These are phyloP conservation scores for Thymelicus sylvestris DNA, from an alignment of 2,888 invertebrate species.

Conservation along the genomic window DNA sequence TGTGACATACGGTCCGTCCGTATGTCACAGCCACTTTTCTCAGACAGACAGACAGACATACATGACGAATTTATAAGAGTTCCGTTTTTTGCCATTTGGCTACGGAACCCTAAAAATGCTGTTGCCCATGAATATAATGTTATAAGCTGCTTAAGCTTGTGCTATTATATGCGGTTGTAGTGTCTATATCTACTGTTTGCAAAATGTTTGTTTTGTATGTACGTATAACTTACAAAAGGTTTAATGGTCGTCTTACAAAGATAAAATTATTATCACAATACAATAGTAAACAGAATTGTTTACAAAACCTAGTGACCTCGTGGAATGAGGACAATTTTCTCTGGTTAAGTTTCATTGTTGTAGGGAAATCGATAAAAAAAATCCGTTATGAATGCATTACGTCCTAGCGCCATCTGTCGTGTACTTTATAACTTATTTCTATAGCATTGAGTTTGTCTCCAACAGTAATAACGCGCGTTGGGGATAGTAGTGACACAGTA, in stretches of 20 bases:
- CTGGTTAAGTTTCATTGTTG: conserved; percentile 5
- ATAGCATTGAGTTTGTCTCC: too few species aligned
- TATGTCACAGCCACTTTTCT: too few species aligned
- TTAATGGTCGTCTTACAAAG: neutral
- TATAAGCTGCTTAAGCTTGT: too few species aligned
- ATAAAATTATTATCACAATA: neutral
- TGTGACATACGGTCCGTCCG: too few species aligned
- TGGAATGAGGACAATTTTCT: conserved; percentile 2
- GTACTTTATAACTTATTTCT: neutral
- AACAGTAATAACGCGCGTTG: neutral
- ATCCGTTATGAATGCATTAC: neutral
- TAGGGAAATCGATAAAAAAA: conserved; percentile 7
- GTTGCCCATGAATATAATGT: too few species aligned
- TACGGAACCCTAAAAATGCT: too few species aligned
- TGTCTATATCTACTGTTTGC: too few species aligned
- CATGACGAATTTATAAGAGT: too few species aligned
- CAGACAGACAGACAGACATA: too few species aligned
- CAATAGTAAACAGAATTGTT: neutral
- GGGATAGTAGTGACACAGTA: neutral
- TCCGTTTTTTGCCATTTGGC: too few species aligned
- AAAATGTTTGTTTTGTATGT: too few species aligned
- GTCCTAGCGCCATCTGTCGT: neutral
- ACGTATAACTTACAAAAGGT: neutral
- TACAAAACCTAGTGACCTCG: neutral
- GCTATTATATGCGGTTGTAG: too few species aligned